Evolutionary conservation across 2,888 invertebrate genomes (phyloP).

Genomic region (Pomacea canaliculata): DNA sequence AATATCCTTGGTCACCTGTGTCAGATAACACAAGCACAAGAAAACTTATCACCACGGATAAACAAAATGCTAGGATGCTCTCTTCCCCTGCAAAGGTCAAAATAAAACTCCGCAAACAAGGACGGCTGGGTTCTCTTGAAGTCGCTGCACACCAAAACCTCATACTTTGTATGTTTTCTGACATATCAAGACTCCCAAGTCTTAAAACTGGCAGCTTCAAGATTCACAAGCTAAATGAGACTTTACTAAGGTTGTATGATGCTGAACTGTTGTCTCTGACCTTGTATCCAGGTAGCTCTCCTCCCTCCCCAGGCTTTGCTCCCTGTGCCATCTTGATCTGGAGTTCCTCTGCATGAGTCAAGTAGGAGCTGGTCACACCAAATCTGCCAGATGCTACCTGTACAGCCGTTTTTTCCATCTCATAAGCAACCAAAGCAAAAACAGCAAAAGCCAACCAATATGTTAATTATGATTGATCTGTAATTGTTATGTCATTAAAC

Average conservation of each 20-base stretch:
- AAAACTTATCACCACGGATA: neutral
- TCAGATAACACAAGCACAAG: neutral
- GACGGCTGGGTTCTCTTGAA: too few species aligned
- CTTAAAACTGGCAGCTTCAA: too few species aligned
- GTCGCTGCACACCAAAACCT: too few species aligned
- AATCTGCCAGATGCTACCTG: conserved; percentile 96
- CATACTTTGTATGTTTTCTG: too few species aligned
- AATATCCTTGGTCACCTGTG: conserved; percentile 92
- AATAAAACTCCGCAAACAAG: too few species aligned
- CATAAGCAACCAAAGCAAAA: neutral
- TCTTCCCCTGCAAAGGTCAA: too few species aligned
- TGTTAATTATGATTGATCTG: too few species aligned
- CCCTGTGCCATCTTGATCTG: conserved; percentile 99
- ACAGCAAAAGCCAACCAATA: neutral
- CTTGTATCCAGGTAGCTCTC: conserved; percentile 91
- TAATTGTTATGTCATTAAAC: too few species aligned
- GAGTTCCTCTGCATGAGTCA: conserved; percentile 97
- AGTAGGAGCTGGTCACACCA: conserved; percentile 96
- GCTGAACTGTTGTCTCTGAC: conserved; percentile 60
- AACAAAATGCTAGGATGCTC: too few species aligned
- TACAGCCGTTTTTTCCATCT: conserved; percentile 4
- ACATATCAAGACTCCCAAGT: too few species aligned
- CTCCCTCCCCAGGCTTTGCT: conserved; percentile 99
- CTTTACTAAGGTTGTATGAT: too few species aligned
- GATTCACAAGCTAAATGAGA: too few species aligned